Evolutionary conservation across 2,888 invertebrate species (phyloP).

Genomic region (Cephus runcator): DNA sequence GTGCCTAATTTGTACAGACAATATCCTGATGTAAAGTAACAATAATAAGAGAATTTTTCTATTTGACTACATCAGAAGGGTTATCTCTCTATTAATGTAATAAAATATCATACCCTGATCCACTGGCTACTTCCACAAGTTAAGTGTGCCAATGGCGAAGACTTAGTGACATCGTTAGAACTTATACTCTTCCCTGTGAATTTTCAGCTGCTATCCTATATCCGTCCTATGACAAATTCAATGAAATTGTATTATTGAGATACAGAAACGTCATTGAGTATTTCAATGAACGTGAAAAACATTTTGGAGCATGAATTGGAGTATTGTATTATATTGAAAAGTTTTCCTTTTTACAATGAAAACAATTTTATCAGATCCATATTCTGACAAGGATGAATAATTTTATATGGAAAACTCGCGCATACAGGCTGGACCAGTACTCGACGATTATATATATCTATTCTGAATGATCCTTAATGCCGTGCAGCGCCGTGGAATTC

Average conservation of each 20-base stretch:
- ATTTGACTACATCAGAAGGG: background rate
- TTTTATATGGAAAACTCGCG: background rate
- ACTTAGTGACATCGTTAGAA: background rate
- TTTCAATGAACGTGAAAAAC: background rate
- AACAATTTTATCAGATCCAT: background rate
- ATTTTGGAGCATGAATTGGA: background rate
- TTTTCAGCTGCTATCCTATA: background rate
- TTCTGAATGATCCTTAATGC: background rate
- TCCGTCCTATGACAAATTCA: background rate
- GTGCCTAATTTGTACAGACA: constrained; percentile 64
- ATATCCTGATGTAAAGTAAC: constrained; percentile 59
- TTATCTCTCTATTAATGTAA: background rate
- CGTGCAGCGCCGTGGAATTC: background rate
- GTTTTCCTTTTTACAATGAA: background rate
- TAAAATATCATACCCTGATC: background rate
- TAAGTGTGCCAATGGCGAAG: background rate
- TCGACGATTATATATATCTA: background rate
- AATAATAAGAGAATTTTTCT: constrained; percentile 36
- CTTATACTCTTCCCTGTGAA: background rate
- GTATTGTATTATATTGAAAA: background rate
- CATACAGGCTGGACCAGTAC: background rate
- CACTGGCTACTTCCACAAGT: background rate
- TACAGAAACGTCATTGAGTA: background rate
- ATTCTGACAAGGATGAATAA: background rate
- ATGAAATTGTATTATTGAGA: background rate